phyloP scores from a whole-genome alignment of 2,888 invertebrate species.

The Tenthredo amoena region DNA sequence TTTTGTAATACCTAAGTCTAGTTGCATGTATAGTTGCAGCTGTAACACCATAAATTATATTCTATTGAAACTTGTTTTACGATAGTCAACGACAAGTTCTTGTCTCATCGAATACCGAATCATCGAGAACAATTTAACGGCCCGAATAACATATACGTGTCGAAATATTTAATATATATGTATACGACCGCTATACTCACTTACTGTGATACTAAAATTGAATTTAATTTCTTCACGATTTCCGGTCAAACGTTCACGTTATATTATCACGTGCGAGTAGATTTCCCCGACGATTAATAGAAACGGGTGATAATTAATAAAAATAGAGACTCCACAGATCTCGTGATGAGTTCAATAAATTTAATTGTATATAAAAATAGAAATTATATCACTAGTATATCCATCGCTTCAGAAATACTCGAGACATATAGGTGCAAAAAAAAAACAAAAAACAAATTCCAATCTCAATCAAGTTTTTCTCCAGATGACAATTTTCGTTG shows the following conservation, averaged over 20 bases:
- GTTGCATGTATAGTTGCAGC: not conserved
- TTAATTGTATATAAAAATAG: not conserved
- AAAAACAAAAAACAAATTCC: not conserved
- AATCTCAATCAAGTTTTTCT: not conserved
- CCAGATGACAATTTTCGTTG: slow-evolving; percentile 14
- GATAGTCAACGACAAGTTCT: not conserved
- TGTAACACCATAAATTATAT: not conserved
- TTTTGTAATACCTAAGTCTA: not conserved
- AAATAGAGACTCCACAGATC: not conserved
- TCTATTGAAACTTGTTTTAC: not conserved
- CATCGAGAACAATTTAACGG: no score
- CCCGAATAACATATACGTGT: not conserved
- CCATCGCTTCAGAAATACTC: not conserved
- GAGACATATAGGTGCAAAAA: not conserved
- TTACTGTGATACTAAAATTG: not conserved
- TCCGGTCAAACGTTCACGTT: not conserved
- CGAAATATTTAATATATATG: not conserved
- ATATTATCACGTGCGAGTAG: not conserved
- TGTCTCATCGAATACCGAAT: not conserved
- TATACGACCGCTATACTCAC: not conserved
- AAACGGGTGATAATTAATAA: not conserved
- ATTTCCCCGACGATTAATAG: not conserved
- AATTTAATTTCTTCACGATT: not conserved
- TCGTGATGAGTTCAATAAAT: not conserved
- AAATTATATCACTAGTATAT: not conserved